Evolutionary conservation across 1,140 invertebrate species (phyloP).

Genomic region (Lutraria rhynchaena): DNA sequence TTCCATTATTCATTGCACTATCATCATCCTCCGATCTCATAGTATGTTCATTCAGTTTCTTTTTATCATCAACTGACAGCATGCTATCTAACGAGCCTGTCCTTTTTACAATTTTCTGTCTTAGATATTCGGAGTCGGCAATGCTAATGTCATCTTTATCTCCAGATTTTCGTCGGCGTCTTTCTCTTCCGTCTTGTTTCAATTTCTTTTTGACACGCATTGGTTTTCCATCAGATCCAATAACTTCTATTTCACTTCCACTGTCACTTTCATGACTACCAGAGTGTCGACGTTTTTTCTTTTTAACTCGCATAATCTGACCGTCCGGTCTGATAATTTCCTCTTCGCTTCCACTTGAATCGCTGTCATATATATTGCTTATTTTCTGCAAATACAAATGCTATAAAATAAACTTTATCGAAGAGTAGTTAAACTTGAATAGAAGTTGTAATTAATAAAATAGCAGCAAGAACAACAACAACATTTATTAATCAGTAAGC

Average conservation of each 20-base stretch:
- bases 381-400: constrained; percentile 7
- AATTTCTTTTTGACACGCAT: constrained; percentile 15
- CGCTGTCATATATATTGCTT: constrained; percentile 37
- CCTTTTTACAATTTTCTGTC: constrained; percentile 39
- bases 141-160: constrained; percentile 28
- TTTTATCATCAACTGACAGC: constrained; percentile 23
- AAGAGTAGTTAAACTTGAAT: too few species aligned
- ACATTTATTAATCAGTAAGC: too few species aligned
- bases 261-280: neutral
- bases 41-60: constrained; percentile 26
- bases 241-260: constrained; percentile 40
- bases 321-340: constrained; percentile 44
- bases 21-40: constrained; percentile 7
- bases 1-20: neutral
- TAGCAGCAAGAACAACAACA: too few species aligned
- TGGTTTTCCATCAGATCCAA: constrained; percentile 31
- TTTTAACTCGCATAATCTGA: constrained; percentile 4
- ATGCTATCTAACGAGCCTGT: constrained; percentile 38
- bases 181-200: constrained; percentile 13
- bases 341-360: constrained; percentile 27
- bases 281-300: too few species aligned
- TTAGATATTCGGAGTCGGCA: constrained; percentile 29
- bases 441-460: too few species aligned
- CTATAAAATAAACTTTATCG: too few species aligned
- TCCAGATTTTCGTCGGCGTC: constrained; percentile 1